Evolutionary conservation across 2,888 invertebrate species (phyloP), one percentile per base, ranked within the genome.

Genomic region (Melanostoma mellinum): DNA sequence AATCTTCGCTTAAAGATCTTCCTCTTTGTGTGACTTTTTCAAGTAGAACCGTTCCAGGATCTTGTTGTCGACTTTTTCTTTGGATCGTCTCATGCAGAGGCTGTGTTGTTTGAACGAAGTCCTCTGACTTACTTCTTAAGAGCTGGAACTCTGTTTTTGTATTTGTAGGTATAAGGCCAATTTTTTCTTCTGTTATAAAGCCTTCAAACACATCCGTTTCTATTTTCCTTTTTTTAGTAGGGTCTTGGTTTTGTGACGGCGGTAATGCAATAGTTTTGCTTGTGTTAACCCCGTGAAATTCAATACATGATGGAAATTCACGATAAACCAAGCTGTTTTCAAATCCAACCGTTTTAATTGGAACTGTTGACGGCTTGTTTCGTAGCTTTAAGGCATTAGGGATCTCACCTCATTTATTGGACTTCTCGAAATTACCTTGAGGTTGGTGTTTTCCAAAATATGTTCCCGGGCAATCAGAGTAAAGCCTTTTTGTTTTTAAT

Each of bases 101-200:
- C 9, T 53, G 33, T 4, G 56, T 6, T 56, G 35, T 44, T 50
- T 50, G 58, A 35, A 65, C 40, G 6, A 52, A 53, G 3, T 71
- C 60, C 8, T 71, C 80, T 0, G 80, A 80, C 5, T 9, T 56
- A 6, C 52, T 65, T 53, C 65, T 58, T 30, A 56, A 65, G 33
- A 20, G 38, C 8, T 20, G n/a, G 6, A 6, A 30, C 4, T 36
- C 38, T 46, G 5, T 46, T 46, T 61, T 35, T 5, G 46, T 2
- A 36, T 8, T 20, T 35, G 5, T 3, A 6, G 10, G 3, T 4
- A 3, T 32, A 1, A 4, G 0, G 0, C 30, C 9, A 9, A 9
- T 4, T 0, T 30, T 38, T 48, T 48, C 9, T 30, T 6, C 48
- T 38, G 20, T 9, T 20, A n/a, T 6, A 10, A 33, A 30, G 30